phyloP scores from a whole-genome alignment of 2,797 vertebrate species.

The Chrosomus eos region DNA sequence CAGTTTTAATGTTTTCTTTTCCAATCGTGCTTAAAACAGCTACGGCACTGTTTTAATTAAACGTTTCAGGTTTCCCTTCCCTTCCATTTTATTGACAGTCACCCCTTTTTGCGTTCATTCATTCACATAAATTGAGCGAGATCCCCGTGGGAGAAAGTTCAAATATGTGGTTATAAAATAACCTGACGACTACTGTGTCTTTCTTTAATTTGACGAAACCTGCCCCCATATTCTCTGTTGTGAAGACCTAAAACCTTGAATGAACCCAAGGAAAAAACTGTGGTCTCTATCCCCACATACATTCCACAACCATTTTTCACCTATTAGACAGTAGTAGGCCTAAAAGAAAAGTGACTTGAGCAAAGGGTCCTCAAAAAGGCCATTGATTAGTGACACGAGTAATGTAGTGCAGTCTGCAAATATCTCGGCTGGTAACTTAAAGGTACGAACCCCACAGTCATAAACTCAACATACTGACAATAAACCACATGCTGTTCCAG shows the following conservation, averaged over 20 bases:
- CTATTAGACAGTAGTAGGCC: slow-evolving; percentile 12
- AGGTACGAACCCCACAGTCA: neutral
- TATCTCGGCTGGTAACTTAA: neutral
- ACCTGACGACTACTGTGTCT: slow-evolving; percentile 17
- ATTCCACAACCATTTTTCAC: neutral
- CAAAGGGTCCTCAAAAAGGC: slow-evolving; percentile 9
- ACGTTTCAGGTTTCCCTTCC: slow-evolving; percentile 62
- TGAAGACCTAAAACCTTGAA: slow-evolving; percentile 32
- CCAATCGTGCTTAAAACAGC: slow-evolving; percentile 69
- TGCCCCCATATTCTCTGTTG: slow-evolving; percentile 27
- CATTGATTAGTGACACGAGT: neutral
- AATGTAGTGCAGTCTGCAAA: neutral
- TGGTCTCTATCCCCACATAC: neutral
- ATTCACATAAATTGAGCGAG: slow-evolving; percentile 38
- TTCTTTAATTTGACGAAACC: slow-evolving; percentile 42
- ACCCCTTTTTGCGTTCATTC: slow-evolving; percentile 27
- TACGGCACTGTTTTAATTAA: slow-evolving; percentile 75
- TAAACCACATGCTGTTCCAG: neutral
- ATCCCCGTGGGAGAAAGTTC: slow-evolving; percentile 47
- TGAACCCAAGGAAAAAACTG: slow-evolving; percentile 27
- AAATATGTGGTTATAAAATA: slow-evolving; percentile 42
- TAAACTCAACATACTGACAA: neutral
- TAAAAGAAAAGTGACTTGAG: slow-evolving; percentile 1
- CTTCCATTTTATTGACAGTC: slow-evolving; percentile 35
- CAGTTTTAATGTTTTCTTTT: slow-evolving; percentile 65